Evolutionary conservation across 2,888 invertebrate species (phyloP), one percentile per base, ranked within the genome.

Genomic region (Andrena marginata): DNA sequence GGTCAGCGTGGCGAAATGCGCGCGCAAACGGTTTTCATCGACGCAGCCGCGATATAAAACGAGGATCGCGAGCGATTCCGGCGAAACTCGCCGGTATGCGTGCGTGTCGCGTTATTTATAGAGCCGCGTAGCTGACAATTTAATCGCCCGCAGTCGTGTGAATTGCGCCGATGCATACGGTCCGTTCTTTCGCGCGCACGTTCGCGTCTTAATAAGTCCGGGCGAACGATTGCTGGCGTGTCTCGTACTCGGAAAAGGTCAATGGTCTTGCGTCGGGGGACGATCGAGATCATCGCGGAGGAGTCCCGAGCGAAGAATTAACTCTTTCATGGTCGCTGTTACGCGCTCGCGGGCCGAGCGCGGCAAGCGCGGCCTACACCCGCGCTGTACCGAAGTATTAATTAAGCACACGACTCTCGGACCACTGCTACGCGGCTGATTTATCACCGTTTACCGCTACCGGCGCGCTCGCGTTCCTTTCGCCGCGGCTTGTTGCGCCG

Each of bases 61-160:
- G 84, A 81, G 86, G 65, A 76, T 74, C 72, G 70, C 85, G 69
- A 69, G 79, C 75, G 87, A 86, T 84, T 77, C 80, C 74, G 76
- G 26, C 72, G 80, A 82, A 80, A 82, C 79, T 63, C 77, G 65
- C 49, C 72, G 78, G 69, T 70, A 79, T 77, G 84, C 75, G 77
- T 81, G 88, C 80, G 77, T 76, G 85, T 86, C 85, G 82, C 80
- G 87, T 89, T 89, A 89, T 89, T 89, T 89, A 89, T 89, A 89
- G 89, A 88, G 85, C 77, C 88, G 84, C 86, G 86, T 89, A 83
- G 89, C 87, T 89, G 89, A 89, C 89, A 89, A 89, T 89, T 89
- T 89, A 89, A 89, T 89, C 89, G 87, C 75, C 79, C 80, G 81
- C 83, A 80, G 83, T 83, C 84, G 87, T 85, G 87, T 71, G 86